Evolutionary conservation across 2,888 invertebrate species (phyloP), one percentile per base, ranked within the genome.

Genomic region (Sarcophaga rosellei): DNA sequence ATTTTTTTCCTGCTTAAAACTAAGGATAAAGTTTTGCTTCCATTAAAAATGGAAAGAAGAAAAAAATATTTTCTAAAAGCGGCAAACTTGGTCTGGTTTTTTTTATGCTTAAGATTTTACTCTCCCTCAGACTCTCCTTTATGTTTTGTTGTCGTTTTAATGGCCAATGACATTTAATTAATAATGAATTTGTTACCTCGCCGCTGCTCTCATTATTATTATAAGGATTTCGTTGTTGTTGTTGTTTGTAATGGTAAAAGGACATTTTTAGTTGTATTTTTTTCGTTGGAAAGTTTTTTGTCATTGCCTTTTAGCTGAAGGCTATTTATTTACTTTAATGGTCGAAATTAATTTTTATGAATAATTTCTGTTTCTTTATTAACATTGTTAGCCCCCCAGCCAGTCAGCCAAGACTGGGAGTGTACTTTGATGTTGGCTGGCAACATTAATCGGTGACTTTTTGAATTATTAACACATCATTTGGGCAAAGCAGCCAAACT

Each of bases 131-230:
- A 25, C 23, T 47, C 25, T 63, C 47, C 2, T 15, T 47, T 2
- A 15, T 0, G 63, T 25, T 63, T 8, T 15, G 15, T 47, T 47
- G 15, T 15, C 69, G 15, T 74, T 81, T 84, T 81, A 86, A 86
- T 86, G 86, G 84, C 84, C 86, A 84, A 81, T 86, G 86, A 86
- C 84, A 86, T 86, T 86, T 86, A 86, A 86, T 86, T 86, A 86
- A 86, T 86, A 86, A 84, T 81, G 77, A 78, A 84, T 84, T 74
- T 78, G 70, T 84, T 81, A 23, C 68, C 74, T 75, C 53, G 44
- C 23, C 15, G 70, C 81, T 81, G 21, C 63, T 75, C 53, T 53
- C 23, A 47, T 62, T 81, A 61, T 47, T 65, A 45, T 63, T 25
- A 47, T 20, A 79, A 35, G 15, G 1, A 44, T 61, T 57, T 61